Evolutionary conservation across 2,888 invertebrate species (phyloP).

Genomic region (Trachelus stipa): DNA sequence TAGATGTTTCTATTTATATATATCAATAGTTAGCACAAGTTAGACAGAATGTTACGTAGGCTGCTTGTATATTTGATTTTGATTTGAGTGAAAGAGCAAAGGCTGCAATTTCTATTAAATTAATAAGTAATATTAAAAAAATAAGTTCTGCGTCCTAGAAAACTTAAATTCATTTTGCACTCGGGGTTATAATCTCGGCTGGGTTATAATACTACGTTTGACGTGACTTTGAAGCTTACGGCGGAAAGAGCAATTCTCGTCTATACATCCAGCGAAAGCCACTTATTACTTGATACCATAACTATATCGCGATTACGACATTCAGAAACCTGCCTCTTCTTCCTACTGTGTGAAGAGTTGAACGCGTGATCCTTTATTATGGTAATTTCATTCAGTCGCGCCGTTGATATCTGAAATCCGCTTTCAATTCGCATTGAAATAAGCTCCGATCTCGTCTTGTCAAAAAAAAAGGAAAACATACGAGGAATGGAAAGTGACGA

Average conservation of each 20-base stretch:
- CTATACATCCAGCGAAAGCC: neutral
- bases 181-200: neutral
- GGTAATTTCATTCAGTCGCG: conserved; percentile 55
- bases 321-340: neutral
- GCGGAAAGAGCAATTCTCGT: neutral
- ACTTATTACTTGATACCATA: neutral
- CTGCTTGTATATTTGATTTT: too few relatives aligned
- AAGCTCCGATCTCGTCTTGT: conserved; percentile 39
- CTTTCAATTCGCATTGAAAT: conserved; percentile 56
- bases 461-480: neutral
- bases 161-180: neutral
- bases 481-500: neutral
- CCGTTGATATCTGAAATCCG: conserved; percentile 55
- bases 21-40: neutral
- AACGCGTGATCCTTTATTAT: conserved; percentile 49
- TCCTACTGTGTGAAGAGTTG: neutral
- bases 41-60: too few relatives aligned
- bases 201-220: neutral
- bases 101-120: too few relatives aligned
- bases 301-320: neutral
- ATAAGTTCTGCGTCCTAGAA: neutral
- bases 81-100: too few relatives aligned
- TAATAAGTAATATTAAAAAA: neutral
- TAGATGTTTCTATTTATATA: neutral
- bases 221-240: neutral